These are phyloP conservation scores for Ictalurus punctatus DNA, from an alignment of 2,113 vertebrate genomes.

Conservation along the genomic window DNA sequence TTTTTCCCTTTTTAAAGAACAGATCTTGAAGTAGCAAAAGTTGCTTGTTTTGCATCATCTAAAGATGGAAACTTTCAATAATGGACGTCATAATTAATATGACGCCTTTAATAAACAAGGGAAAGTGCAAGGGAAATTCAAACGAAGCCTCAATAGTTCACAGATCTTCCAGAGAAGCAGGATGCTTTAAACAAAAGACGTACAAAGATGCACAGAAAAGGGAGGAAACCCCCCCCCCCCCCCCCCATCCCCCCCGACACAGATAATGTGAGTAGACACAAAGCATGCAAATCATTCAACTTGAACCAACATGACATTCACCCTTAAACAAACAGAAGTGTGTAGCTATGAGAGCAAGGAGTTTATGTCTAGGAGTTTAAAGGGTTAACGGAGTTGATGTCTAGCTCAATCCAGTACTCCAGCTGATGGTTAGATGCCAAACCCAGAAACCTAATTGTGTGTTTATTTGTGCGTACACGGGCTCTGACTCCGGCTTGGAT, in stretches of 20 bases:
- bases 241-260: not conserved
- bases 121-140: not conserved
- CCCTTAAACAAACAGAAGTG: not conserved
- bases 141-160: not conserved
- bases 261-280: not conserved
- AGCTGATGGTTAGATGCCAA: not conserved
- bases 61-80: not conserved
- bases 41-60: not conserved
- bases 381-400: not conserved
- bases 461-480: not conserved
- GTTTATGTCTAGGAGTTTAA: not conserved
- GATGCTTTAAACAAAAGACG: not conserved
- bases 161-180: not conserved
- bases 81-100: not conserved
- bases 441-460: not conserved
- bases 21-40: not conserved
- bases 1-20: not conserved
- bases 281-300: not conserved
- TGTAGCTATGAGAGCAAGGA: not conserved
- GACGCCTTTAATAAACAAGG: not conserved
- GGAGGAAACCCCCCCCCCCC: no score
- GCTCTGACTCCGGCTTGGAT: not conserved
- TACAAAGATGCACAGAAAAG: not conserved
- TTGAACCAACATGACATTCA: not conserved
- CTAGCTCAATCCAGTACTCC: not conserved